Conservation (phyloP, 2,797 vertebrate genomes). For the Chloroceryle amazona region DNA sequence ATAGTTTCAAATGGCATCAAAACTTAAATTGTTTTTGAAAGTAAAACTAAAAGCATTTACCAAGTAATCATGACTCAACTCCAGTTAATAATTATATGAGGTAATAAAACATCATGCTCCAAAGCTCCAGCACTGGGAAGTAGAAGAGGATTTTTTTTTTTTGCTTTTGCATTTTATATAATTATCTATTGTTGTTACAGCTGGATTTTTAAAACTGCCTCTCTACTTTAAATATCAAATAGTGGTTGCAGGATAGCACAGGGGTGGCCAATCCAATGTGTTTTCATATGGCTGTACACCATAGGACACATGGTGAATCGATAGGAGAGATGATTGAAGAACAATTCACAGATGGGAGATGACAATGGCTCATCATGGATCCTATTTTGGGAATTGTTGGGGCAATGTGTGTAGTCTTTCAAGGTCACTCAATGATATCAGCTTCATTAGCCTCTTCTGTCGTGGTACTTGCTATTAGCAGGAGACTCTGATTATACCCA, state of each 20-base stretch:
- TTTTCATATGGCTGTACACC: slow-evolving; percentile 31
- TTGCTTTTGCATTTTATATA: slow-evolving; percentile 21
- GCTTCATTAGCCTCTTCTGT: slow-evolving; percentile 60
- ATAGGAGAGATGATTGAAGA: slow-evolving; percentile 68
- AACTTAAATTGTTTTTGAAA: slow-evolving; percentile 13
- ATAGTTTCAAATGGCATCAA: not conserved
- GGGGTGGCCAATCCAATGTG: not conserved
- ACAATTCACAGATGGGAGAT: slow-evolving; percentile 8
- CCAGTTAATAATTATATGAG: slow-evolving; percentile 34
- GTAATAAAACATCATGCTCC: slow-evolving; percentile 20
- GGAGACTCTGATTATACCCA: slow-evolving; percentile 29
- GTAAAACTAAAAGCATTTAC: slow-evolving; percentile 40
- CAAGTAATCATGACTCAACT: slow-evolving; percentile 23
- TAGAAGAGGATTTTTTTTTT: not conserved
- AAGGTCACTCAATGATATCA: slow-evolving; percentile 45
- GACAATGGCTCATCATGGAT: slow-evolving; percentile 61
- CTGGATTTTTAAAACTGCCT: slow-evolving; percentile 18
- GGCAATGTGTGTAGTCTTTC: not conserved
- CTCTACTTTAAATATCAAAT: slow-evolving; percentile 29
- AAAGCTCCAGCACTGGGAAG: not conserved
- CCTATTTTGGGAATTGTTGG: slow-evolving; percentile 48
- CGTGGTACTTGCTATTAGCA: not conserved
- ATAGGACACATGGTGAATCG: slow-evolving; percentile 56
- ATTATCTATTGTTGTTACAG: slow-evolving; percentile 32
- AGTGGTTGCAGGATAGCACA: slow-evolving; percentile 8